These are phyloP conservation scores for Drosophila pseudoananassae DNA, from an alignment of 1,140 invertebrate species.

Conservation along the genomic window DNA sequence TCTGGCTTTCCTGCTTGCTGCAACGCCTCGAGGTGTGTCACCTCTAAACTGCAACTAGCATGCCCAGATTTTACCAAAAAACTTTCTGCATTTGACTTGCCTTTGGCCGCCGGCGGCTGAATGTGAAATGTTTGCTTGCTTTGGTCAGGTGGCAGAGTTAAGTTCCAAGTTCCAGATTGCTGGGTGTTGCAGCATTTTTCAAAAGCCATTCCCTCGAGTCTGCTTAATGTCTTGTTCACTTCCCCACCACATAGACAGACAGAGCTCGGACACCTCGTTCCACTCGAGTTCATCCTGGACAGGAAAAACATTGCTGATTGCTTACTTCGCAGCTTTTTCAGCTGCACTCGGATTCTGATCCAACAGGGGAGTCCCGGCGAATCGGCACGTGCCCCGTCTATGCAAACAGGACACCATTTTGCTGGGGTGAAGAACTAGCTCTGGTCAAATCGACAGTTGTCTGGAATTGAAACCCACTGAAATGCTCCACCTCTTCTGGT, in stretches of 20 bases:
- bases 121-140: constrained; percentile 32
- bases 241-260: background rate
- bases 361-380: background rate
- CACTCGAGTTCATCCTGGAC: constrained; percentile 29
- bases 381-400: constrained; percentile 41
- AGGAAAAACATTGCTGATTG: constrained; percentile 36
- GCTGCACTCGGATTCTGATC: constrained; percentile 15
- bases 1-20: constrained; percentile 6
- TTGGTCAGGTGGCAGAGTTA: constrained; percentile 17
- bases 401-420: constrained; percentile 34
- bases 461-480: constrained; percentile 8
- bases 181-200: constrained; percentile 14
- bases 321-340: constrained; percentile 42
- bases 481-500: background rate
- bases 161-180: background rate
- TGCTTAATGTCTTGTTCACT: constrained; percentile 36
- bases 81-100: constrained; percentile 35
- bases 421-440: constrained; percentile 43
- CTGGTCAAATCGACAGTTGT: constrained; percentile 45
- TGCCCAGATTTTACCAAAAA: constrained; percentile 8
- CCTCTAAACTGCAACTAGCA: constrained; percentile 51
- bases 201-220: background rate
- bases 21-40: constrained; percentile 55
- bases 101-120: constrained; percentile 14
- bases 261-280: constrained; percentile 16